Evolutionary conservation across 2,888 invertebrate species (phyloP), one percentile per base, ranked within the genome.

Genomic region (Trisateles emortualis): DNA sequence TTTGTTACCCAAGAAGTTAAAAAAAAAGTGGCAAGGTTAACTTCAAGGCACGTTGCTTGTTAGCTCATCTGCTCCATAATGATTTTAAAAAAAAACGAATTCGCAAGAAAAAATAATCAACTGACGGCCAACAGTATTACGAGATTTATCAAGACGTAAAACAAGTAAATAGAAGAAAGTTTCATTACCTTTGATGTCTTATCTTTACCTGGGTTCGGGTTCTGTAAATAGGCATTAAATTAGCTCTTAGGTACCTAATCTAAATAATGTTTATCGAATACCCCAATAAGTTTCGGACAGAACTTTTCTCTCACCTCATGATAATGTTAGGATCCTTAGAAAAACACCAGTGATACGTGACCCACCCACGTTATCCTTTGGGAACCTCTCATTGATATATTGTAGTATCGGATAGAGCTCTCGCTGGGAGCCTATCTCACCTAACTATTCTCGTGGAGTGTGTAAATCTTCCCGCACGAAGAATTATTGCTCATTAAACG

Each of bases 311-410:
- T 74, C 69, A 68, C 71, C 71, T 74, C 68, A 68, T 73, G 81
- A 82, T 86, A 85, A 84, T 81, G 78, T 72, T 67, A 64, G 78
- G 84, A 83, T 83, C 75, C 74, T 79, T 81, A 74, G 85, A 81
- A 87, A 88, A 89, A 87, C 88, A 88, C 81, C 85, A 77, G 76
- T 73, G 68, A 79, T 83, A 88, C 88, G 88, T 89, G 88, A 88
- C 83, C 85, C 78, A 79, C 76, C 80, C 83, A 80, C 76, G 82
- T 80, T 80, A 83, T 83, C 86, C 84, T 79, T 65, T 48, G 80
- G 72, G 71, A 78, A 71, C 78, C 77, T 66, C 78, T 65, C 78
- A 78, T 77, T 86, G 87, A 88, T 87, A 87, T 86, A 89, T 87
- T 75, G 79, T 76, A 78, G 79, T 75, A 76, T 76, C 72, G 73